Evolutionary conservation across 2,888 invertebrate species (phyloP), one percentile per base, ranked within the genome.

Genomic region (Epinotia nisella): DNA sequence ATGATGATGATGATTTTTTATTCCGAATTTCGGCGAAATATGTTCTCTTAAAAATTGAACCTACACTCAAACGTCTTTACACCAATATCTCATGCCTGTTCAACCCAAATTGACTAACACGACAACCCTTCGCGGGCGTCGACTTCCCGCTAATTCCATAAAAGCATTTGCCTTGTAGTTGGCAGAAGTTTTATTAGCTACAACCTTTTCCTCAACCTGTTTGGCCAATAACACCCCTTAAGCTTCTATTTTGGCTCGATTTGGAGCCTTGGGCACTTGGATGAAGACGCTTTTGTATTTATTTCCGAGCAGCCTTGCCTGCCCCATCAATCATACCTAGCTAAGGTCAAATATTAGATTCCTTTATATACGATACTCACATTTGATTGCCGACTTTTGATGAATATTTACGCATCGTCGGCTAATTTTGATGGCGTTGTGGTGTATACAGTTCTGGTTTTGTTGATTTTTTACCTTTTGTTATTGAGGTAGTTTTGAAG

Each of bases 141-240:
- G 67, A 72, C 67, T 72, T 58, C 21, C 13, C 49, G 62, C 72
- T 68, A 72, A 68, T 72, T 62, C 39, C 72, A 61, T 68, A 68
- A 72, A 71, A 67, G 72, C 72, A 72, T 67, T 72, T 62, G 39
- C 72, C 67, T 62, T 72, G 67, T 72, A 72, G 67, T 61, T 67
- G 67, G 68, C 72, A 72, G 61, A 56, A 72, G 61, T 62, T n/a
- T n/a, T 61, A 72, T 72, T 72, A 72, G 61, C 72, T 72, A 56
- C 56, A 61, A 72, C 45, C 72, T 68, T 71, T 67, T 68, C 45
- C 60, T 61, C 19, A 15, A 49, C 72, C 24, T 2, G 15, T 15
- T 39, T n/a, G 49, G 67, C 72, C 67, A 9, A 1, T 24, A 15
- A 7, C 13, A 19, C n/a, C 21, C 10, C 0, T 21, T 15, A 24